Conservation (phyloP, 2,888 invertebrate genomes). For the Esperia sulphurella region DNA sequence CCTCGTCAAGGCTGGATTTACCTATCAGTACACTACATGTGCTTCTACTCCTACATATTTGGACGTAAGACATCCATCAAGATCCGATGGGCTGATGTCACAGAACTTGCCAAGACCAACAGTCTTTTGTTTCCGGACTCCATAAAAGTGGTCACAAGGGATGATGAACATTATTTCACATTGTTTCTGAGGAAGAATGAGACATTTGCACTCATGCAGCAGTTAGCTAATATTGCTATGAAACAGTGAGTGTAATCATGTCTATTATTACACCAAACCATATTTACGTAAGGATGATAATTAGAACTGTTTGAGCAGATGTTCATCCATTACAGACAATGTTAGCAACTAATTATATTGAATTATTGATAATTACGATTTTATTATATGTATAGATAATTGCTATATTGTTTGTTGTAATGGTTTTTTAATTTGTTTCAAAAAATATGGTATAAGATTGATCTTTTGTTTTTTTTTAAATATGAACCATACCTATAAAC, state of each 20-base stretch:
- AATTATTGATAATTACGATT: neutral
- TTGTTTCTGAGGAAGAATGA: slow-evolving; percentile 94
- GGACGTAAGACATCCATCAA: slow-evolving; percentile 93
- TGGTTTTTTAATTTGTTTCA: too few relatives aligned
- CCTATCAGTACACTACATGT: slow-evolving; percentile 96
- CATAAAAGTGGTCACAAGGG: slow-evolving; percentile 91
- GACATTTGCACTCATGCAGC: slow-evolving; percentile 95
- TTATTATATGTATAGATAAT: too few relatives aligned
- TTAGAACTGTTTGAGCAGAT: neutral
- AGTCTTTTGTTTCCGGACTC: slow-evolving; percentile 90
- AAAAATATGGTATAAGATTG: too few relatives aligned
- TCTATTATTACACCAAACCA: neutral
- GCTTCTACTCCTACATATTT: slow-evolving; percentile 96
- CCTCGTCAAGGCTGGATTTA: slow-evolving; percentile 99
- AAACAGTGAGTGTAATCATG: slow-evolving; percentile 82
- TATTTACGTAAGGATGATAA: neutral
- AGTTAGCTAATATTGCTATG: slow-evolving; percentile 97
- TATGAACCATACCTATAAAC: too few relatives aligned
- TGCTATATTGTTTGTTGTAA: too few relatives aligned
- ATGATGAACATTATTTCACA: slow-evolving; percentile 93
- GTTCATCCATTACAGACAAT: neutral
- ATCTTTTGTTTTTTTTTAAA: too few relatives aligned
- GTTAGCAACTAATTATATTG: neutral
- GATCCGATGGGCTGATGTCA: slow-evolving; percentile 94
- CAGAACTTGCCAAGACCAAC: slow-evolving; percentile 87